A percentile compares a stretch with the other conserved stretches of the same genome.
phyloP scores from a whole-genome alignment of 2,113 vertebrate genomes.

The Candoia aspera region DNA sequence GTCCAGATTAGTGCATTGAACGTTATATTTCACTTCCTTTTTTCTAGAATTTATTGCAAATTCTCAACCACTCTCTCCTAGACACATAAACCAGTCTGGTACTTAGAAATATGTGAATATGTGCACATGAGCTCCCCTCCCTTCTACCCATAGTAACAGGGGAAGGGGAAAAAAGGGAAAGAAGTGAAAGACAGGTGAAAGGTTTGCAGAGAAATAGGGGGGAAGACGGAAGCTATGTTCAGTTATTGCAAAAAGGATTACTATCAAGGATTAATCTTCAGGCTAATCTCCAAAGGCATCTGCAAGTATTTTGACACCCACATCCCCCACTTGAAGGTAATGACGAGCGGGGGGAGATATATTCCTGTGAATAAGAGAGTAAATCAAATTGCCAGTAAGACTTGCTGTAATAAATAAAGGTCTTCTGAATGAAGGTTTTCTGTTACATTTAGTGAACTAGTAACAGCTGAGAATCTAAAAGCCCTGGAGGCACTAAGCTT shows the following conservation, averaged over 20 bases:
- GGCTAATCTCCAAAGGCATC: background rate
- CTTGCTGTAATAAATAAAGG: background rate
- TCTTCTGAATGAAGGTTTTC: background rate
- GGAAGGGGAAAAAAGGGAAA: background rate
- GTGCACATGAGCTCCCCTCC: background rate
- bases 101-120: background rate
- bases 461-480: background rate
- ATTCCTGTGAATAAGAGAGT: background rate
- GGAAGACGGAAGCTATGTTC: background rate
- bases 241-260: background rate
- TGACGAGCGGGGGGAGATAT: background rate
- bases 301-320: background rate
- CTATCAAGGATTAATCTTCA: background rate
- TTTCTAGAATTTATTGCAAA: background rate
- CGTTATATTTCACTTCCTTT: background rate
- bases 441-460: conserved; percentile 3
- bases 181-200: background rate
- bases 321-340: background rate
- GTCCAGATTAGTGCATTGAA: background rate
- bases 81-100: background rate
- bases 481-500: background rate
- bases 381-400: background rate
- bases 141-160: background rate
- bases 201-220: background rate
- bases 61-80: background rate